Base-by-base conservation (phyloP, 1,140 invertebrate species). In the Cydia fagiglandana region DNA sequence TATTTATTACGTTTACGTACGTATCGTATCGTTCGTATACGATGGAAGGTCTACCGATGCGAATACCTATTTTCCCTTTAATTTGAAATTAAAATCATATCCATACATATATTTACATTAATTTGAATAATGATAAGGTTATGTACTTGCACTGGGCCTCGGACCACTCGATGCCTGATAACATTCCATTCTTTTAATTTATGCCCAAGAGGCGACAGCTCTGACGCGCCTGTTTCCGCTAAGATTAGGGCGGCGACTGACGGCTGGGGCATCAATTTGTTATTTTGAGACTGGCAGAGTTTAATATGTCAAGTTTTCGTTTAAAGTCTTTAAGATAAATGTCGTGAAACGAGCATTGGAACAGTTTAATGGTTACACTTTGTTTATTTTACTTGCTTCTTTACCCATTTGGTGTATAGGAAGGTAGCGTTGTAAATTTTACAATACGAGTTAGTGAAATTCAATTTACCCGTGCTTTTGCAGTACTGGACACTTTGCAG, bases 171-270 rank as follows among this genome's bases (percentile, higher is more conserved):
- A 30, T 70, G 4, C n/a, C 34, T 70, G 66, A 70, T 70, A 70
- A 70, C 66, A 45, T 70, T 68, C 64, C 64, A 68, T 68, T 70
- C 66, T 70, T 70, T 70, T 70, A 70, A 70, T 70, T 70, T 70
- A 70, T 70, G 66, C 66, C 30, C 66, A 10, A 70, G 34, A 70
- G 66, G 66, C 34, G 66, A 70, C 66, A 70, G 64, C 28, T 47
- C 38, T 70, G 66, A 41, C 66, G 66, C 34, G 66, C 30, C 66
- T 70, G 66, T 70, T 70, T 70, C 24, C 66, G 66, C 66, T 17
- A 70, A 70, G 66, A 70, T 70, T 38, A 70, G 66, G 66, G 66
- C 34, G 66, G 66, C 24, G 66, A 70, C 66, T 70, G 66, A 70
- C 66, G 34, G 66, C 66, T 20, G 15, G 2, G 34, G 66, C 66